These are phyloP conservation scores for Auanema sp. DNA, from an alignment of 2,888 invertebrate species.

Conservation along the genomic window DNA sequence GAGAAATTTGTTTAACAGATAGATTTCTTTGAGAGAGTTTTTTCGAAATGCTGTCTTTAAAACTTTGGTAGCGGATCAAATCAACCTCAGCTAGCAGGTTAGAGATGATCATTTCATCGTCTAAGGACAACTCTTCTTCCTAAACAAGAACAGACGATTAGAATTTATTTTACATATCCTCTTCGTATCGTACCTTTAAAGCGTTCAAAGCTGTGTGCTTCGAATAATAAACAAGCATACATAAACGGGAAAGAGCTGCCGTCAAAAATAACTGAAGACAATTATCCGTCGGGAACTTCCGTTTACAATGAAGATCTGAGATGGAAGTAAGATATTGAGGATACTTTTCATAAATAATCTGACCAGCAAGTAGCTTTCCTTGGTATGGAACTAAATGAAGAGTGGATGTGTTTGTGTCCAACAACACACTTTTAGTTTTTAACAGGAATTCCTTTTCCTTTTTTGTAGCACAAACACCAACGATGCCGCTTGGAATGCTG, in stretches of 20 bases:
- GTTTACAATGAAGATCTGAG: conserved; percentile 13
- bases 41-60: no score
- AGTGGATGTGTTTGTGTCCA: conserved; percentile 12
- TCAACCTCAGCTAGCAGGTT: conserved; percentile 34
- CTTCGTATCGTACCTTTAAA: not conserved
- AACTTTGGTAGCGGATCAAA: conserved; percentile 23
- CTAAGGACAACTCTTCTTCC: conserved; percentile 16
- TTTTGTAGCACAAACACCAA: not conserved
- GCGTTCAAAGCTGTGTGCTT: conserved; percentile 10
- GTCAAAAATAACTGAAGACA: conserved; percentile 11
- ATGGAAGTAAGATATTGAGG: not conserved
- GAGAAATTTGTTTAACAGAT: no score
- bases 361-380: conserved; percentile 16
- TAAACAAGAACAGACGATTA: not conserved
- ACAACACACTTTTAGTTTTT: conserved; percentile 5
- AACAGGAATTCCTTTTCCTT: conserved; percentile 1
- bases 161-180: not conserved
- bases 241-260: conserved; percentile 12
- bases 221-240: conserved; percentile 14
- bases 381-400: conserved; percentile 11
- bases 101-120: conserved; percentile 30
- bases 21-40: no score
- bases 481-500: conserved; percentile 5
- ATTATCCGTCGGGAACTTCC: conserved; percentile 14
- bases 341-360: not conserved